Base-by-base conservation (phyloP, 2,797 vertebrate species). In the Alcedo quadribrachys region DNA sequence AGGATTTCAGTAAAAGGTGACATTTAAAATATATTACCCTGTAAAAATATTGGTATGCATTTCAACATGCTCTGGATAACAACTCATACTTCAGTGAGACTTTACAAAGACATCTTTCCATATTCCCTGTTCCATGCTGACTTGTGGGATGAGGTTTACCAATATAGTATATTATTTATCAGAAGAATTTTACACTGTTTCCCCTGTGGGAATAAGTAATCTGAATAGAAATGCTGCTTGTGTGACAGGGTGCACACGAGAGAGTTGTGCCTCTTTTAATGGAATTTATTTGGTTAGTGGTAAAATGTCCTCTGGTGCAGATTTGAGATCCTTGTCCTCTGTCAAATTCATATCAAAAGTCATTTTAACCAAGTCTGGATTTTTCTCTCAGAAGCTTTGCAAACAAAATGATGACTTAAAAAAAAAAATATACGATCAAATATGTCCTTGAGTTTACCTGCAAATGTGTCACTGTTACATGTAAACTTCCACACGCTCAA, bases 401-500 rank as follows among this genome's bases (percentile, higher is more conserved):
- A 82, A 82, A 84, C 63, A 84, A 91, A 68, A 79, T 77, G 21
- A 65, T 73, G n/a, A 61, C 37, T 40, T 40, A 15, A 15, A 40
- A 40, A 40, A 37, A 37, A 40, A 40, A 79, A 58, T 91, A 62
- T 17, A 15, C 18, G 30, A 20, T 88, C 57, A 82, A 57, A 77
- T 35, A 42, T 84, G 30, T 81, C 42, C 35, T 83, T n/a, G 37
- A 0, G 0, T 90, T 67, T 76, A 58, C 87, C 78, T 90, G 68
- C 65, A 91, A 58, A 74, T 80, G 54, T 90, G 65, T 92, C 61
- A 62, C 32, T 71, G 32, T 65, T 95, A 85, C 51, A 7, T 62
- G 66, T 87, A 55, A 82, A 89, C 68, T 79, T 85, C 46, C 70
- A 63, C 61, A 14, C 74, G 90, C 69, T 93, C 88, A 88, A 69